Conservation (phyloP, 1,140 invertebrate species). For the Polypedilum pembai region DNA sequence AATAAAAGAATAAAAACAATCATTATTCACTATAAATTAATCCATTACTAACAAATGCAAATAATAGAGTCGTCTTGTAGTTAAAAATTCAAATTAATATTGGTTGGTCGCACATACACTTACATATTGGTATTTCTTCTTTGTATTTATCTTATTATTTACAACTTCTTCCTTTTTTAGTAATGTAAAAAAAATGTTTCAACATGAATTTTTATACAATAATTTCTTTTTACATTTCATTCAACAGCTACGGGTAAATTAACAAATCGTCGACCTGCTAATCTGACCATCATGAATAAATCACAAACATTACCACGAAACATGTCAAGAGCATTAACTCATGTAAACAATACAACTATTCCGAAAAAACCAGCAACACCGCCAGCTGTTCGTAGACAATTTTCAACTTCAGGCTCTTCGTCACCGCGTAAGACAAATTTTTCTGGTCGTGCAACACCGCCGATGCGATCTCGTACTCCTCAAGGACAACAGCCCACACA, state of each 20-base stretch:
- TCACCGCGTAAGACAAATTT: constrained; percentile 53
- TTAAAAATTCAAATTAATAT: neutral
- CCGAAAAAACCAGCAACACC: constrained; percentile 68
- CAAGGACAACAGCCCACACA: constrained; percentile 43
- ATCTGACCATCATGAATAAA: constrained; percentile 58
- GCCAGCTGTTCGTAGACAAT: constrained; percentile 68
- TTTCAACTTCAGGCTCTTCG: constrained; percentile 51
- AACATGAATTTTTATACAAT: neutral
- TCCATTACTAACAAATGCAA: too few relatives aligned
- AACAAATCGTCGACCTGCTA: constrained; percentile 55
- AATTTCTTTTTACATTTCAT: constrained; percentile 28
- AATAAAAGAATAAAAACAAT: neutral
- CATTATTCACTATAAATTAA: too few relatives aligned
- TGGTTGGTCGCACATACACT: neutral
- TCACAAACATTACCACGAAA: constrained; percentile 75
- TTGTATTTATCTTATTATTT: neutral
- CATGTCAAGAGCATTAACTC: constrained; percentile 58
- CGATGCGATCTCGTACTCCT: constrained; percentile 41
- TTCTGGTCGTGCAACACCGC: constrained; percentile 45
- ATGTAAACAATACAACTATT: constrained; percentile 46
- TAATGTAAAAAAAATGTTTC: neutral
- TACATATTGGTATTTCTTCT: neutral
- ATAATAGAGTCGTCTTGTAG: too few relatives aligned
- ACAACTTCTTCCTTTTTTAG: too few relatives aligned
- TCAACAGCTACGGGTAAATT: constrained; percentile 59